Evolutionary conservation across 2,888 invertebrate species (phyloP).

Genomic region (Globia sparganii): DNA sequence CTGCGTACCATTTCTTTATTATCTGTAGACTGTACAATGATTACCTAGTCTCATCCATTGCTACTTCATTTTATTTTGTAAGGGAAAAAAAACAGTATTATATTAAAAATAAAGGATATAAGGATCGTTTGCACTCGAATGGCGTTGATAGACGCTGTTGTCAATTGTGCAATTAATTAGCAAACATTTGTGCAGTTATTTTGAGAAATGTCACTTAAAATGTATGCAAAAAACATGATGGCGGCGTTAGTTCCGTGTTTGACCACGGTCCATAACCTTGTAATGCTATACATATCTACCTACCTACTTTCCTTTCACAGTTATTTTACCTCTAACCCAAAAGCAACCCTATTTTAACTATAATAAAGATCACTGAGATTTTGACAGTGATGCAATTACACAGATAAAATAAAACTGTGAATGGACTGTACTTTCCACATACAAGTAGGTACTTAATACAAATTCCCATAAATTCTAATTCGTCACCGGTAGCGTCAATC

Average conservation of each 20-base stretch:
- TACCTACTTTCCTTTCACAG: no score
- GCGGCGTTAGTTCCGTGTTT: background rate
- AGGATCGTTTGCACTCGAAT: no score
- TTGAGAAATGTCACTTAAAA: background rate
- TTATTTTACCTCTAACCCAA: no score
- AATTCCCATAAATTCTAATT: background rate
- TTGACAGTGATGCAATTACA: background rate
- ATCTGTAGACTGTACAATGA: background rate
- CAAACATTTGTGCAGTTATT: background rate
- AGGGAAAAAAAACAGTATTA: no score
- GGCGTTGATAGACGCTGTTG: no score
- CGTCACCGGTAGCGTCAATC: conserved; percentile 14
- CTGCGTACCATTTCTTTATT: background rate
- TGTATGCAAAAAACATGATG: background rate
- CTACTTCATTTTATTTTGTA: no score
- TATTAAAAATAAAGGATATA: no score
- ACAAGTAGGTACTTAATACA: background rate
- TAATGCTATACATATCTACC: background rate
- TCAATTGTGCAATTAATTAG: no score
- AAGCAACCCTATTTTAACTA: no score
- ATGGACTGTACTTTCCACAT: background rate
- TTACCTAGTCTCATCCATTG: background rate
- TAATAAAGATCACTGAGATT: no score
- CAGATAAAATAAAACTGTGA: background rate
- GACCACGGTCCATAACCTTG: background rate